Conservation (phyloP, 2,113 vertebrate genomes). For the Pelodiscus sinensis region DNA sequence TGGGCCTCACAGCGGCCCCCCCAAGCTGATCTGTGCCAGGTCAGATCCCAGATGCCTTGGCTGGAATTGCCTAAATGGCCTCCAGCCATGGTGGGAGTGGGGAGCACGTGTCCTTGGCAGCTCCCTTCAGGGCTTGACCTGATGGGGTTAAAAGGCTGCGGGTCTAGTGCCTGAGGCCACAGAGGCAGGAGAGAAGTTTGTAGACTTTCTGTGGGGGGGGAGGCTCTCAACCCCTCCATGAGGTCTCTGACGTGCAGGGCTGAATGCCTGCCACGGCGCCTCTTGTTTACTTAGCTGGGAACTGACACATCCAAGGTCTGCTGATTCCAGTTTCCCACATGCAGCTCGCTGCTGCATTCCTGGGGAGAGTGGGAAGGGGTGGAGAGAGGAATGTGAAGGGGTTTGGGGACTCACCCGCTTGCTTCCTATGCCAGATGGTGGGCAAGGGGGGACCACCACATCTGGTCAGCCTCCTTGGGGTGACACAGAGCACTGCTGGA, state of each 20-base stretch:
- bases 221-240: slow-evolving; percentile 33
- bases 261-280: slow-evolving; percentile 65
- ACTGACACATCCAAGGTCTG: slow-evolving; percentile 79
- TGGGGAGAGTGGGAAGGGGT: slow-evolving; percentile 66
- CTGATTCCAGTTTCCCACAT: slow-evolving; percentile 76
- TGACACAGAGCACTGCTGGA: not conserved
- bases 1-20: not conserved
- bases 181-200: not conserved
- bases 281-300: slow-evolving; percentile 79
- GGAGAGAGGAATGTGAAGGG: slow-evolving; percentile 59
- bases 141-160: not conserved
- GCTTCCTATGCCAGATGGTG: slow-evolving; percentile 4
- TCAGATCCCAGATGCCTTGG: slow-evolving; percentile 28
- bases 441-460: not conserved
- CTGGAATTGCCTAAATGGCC: not conserved
- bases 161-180: not conserved
- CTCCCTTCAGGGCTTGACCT: not conserved
- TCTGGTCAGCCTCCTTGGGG: not conserved
- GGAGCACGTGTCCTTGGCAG: not conserved
- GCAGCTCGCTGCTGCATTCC: slow-evolving; percentile 73
- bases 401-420: not conserved
- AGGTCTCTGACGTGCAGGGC: slow-evolving; percentile 57
- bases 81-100: not conserved
- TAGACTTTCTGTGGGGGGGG: not conserved
- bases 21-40: not conserved